Percentiles rank a stretch among this genome's conserved stretches.
phyloP scores from a whole-genome alignment of 2,113 vertebrate genomes.

The Cnemophilus loriae region DNA sequence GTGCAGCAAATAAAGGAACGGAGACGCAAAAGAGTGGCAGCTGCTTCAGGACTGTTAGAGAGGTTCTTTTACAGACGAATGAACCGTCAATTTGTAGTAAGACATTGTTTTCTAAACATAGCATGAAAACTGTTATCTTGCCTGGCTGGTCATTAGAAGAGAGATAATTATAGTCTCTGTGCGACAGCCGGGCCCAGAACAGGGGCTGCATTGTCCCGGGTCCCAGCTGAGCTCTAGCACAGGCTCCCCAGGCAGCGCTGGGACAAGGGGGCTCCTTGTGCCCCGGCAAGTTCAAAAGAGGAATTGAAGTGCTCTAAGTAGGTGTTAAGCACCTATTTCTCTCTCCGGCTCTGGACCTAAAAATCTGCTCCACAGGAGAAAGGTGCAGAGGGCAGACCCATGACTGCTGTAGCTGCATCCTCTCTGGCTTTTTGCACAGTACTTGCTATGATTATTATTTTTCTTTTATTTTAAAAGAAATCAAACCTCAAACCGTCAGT shows the following conservation, averaged over 20 bases:
- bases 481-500: background rate
- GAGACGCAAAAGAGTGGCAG: constrained; percentile 12
- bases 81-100: constrained; percentile 49
- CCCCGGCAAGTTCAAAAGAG: constrained; percentile 28
- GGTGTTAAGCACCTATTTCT: constrained; percentile 43
- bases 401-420: background rate
- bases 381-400: background rate
- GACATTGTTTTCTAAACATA: constrained; percentile 65
- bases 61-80: constrained; percentile 34
- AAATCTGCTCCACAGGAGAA: background rate
- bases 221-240: constrained; percentile 10
- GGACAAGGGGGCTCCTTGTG: constrained; percentile 42
- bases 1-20: background rate
- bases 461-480: background rate
- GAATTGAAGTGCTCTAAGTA: constrained; percentile 36
- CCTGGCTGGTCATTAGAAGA: constrained; percentile 60
- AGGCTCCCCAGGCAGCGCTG: background rate
- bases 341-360: background rate
- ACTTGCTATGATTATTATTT: background rate
- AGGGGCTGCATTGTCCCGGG: constrained; percentile 21
- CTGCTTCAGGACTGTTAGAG: constrained; percentile 7
- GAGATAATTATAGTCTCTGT: constrained; percentile 53
- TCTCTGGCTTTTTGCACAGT: background rate
- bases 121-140: constrained; percentile 61
- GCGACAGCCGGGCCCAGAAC: background rate